Conservation (phyloP, 2,888 invertebrate species). For the Horisme vitalbata region DNA sequence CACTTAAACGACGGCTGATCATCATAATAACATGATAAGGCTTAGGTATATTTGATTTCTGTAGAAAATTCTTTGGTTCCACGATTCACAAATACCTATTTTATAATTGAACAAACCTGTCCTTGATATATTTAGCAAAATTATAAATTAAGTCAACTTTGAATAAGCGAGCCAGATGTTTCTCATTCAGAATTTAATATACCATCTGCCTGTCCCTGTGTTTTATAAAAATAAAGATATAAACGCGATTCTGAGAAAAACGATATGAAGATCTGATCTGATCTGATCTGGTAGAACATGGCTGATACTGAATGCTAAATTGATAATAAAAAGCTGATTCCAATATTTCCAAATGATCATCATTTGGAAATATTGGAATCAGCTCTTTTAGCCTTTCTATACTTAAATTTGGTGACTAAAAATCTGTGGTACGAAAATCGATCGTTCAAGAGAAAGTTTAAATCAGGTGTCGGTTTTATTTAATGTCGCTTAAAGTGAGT, state of each 20-base stretch:
- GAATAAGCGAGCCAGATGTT: slow-evolving; percentile 23
- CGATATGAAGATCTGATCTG: background rate
- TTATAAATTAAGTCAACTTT: slow-evolving; percentile 12
- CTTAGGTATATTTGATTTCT: too few relatives aligned
- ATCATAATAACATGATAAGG: too few relatives aligned
- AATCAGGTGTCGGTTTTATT: background rate
- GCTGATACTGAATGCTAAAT: background rate
- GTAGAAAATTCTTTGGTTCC: too few relatives aligned
- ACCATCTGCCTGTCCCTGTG: slow-evolving; percentile 13
- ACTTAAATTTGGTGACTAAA: too few relatives aligned
- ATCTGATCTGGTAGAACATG: background rate
- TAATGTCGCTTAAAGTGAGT: too few relatives aligned
- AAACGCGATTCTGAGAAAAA: slow-evolving; percentile 7
- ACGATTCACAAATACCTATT: too few relatives aligned
- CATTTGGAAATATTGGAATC: too few relatives aligned
- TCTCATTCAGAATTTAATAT: slow-evolving; percentile 24
- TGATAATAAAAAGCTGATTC: background rate
- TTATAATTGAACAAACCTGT: too few relatives aligned
- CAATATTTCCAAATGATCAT: too few relatives aligned
- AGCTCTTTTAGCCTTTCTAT: too few relatives aligned
- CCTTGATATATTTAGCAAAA: slow-evolving; percentile 15
- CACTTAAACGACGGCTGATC: slow-evolving; percentile 50
- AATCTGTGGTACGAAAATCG: too few relatives aligned
- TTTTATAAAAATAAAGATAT: slow-evolving; percentile 10
- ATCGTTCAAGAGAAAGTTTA: slow-evolving; percentile 8